Evolutionary conservation across 2,797 vertebrate genomes (phyloP), one percentile per base, ranked within the genome.

Genomic region (Gymnopithys bicolor): DNA sequence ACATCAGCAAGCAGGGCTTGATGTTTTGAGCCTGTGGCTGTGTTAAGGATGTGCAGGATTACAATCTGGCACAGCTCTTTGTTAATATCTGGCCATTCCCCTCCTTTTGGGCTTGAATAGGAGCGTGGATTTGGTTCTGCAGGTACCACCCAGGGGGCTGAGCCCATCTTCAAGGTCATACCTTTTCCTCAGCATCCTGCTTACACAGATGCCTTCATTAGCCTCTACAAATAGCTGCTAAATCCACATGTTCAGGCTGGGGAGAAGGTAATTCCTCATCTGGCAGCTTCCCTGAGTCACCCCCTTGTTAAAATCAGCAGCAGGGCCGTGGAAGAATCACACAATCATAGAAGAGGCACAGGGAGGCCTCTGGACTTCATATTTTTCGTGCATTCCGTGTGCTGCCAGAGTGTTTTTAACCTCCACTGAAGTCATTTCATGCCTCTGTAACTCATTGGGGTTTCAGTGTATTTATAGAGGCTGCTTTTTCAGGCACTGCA

Each of bases 381-480:
- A 75, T 90, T 97, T 94, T 88, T 80, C 95, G 91, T 87, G 90
- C 60, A 13, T 83, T 82, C 81, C 69, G 55, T n/a, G 8, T 35
- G 53, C 62, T 90, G 62, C 85, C 93, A 81, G 84, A 60, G 25
- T n/a, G 74, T 92, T 96, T 97, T 95, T 96, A 92, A 90, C 92
- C 84, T 95, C 43, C 51, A 56, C 91, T 84, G 89, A 82, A 96
- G 95, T 97, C 11, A 88, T 89, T 94, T 89, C 94, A 77, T 97
- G 96, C 93, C 91, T 91, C 93, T 93, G 96, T 93, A 95, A 96
- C 94, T 96, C 96, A 67, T 51, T 95, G 94, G 90, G 93, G 93
- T 94, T 95, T 91, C 49, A 24, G 76, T 62, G 52, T 96, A 85
- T 96, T 96, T 97, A 97, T 94, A 91, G 84, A 96, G 94, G 86